Evolutionary conservation across 2,113 vertebrate genomes (phyloP), one percentile per base, ranked within the genome.

Genomic region (Miniopterus natalensis): DNA sequence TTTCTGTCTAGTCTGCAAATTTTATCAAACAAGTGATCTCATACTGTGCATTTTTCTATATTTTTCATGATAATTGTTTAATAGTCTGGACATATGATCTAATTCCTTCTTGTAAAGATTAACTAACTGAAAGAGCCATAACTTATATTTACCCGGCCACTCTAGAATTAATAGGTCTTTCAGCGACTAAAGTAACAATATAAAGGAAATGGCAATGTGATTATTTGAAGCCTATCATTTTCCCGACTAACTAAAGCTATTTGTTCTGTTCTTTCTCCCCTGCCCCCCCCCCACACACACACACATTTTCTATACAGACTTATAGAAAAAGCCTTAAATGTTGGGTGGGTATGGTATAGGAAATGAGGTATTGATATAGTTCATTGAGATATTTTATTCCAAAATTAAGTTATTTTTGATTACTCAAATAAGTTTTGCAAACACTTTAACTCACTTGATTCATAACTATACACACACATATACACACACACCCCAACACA

Each of bases 121-220:
- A 95, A 71, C 15, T 59, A 86, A 3, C 36, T 47, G 94, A 95
- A 84, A 42, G 14, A 78, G 21, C 88, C 31, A n/a, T 55, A 75
- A 2, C 14, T 78, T 71, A 77, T n/a, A 55, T 88, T 85, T 86
- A 85, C 1, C 20, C 55, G 27, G 13, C 8, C 12, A 61, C 29
- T 73, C 7, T 68, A 47, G 5, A 88, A 92, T 73, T 66, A 90
- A 78, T 57, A 73, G 11, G 14, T 0, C 18, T 21, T 61, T 86
- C 31, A 42, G 2, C 57, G 63, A 88, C n/a, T 83, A 83, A 87
- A 74, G 2, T 79, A 87, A 79, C 12, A 83, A 77, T 40, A 40
- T 65, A 86, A 42, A 84, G 5, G 9, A 71, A 75, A 93, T 92
- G 15, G 79, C 31, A 95, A 75, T 65, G n/a, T 68, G 12, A 5